These are phyloP conservation scores for Proales similis DNA, from an alignment of 1,140 invertebrate species.

Conservation along the genomic window DNA sequence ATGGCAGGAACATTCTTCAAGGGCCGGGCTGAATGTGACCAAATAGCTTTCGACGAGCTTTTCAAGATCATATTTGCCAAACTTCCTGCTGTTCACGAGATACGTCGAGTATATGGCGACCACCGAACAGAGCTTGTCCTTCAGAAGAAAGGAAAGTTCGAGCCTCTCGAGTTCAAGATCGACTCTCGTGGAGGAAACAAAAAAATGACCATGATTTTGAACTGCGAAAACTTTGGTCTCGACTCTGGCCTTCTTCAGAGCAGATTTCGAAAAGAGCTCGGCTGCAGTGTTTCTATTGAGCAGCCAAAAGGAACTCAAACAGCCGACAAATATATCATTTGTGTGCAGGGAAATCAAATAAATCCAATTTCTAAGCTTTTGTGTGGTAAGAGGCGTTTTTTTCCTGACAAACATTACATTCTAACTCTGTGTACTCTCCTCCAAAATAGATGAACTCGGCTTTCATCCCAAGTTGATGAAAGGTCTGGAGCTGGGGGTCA, in stretches of 20 bases:
- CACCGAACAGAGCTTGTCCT: background rate
- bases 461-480: constrained; percentile 25
- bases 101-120: constrained; percentile 11
- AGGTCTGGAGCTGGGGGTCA: constrained; percentile 20
- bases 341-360: constrained; percentile 36
- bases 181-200: constrained; percentile 31
- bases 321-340: constrained; percentile 24
- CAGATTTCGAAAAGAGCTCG: constrained; percentile 15
- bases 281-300: constrained; percentile 21
- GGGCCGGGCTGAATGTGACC: constrained; percentile 4
- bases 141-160: constrained; percentile 30
- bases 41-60: constrained; percentile 15
- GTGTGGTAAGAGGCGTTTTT: background rate
- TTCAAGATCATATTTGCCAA: constrained; percentile 1
- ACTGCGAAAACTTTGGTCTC: constrained; percentile 21
- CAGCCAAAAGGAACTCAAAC: constrained; percentile 9
- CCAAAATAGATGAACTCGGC: constrained; percentile 22
- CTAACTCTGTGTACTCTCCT: background rate
- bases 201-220: constrained; percentile 24
- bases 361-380: constrained; percentile 17
- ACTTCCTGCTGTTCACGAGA: constrained; percentile 26
- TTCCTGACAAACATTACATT: background rate
- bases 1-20: constrained; percentile 6
- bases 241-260: constrained; percentile 23
- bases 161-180: constrained; percentile 29